These are phyloP conservation scores for Eulemur mongoz DNA, from an alignment of 2,797 vertebrate species.

Conservation along the genomic window DNA sequence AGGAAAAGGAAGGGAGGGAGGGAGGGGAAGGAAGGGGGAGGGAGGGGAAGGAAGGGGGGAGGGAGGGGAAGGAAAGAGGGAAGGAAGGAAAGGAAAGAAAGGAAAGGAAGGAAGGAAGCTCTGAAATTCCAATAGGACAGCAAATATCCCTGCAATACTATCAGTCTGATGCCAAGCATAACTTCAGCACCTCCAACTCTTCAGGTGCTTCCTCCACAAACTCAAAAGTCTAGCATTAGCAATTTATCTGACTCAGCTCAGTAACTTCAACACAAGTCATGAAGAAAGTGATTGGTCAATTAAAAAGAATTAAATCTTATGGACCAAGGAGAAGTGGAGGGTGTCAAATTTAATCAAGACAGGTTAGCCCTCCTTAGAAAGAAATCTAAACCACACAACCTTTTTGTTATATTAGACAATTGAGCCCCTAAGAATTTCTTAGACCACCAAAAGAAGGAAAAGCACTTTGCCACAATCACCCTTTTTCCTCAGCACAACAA, in stretches of 20 bases:
- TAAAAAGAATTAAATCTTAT: conserved; percentile 29
- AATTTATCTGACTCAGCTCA: conserved; percentile 24
- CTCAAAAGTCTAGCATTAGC: background rate
- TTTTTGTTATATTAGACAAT: conserved; percentile 2
- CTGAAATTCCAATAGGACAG: background rate
- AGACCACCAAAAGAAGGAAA: conserved; percentile 1
- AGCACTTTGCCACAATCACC: background rate
- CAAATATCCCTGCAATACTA: background rate
- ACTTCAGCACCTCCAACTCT: background rate
- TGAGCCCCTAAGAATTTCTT: conserved; percentile 37
- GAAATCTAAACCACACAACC: background rate
- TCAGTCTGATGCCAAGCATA: background rate
- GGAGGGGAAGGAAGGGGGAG: too few relatives aligned
- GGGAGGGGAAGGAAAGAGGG: too few relatives aligned
- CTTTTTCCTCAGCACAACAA: conserved; percentile 33
- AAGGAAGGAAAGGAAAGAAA: too few relatives aligned
- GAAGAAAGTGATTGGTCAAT: background rate
- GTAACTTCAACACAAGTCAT: conserved; percentile 23
- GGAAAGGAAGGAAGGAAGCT: too few relatives aligned
- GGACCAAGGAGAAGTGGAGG: background rate
- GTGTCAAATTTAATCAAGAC: background rate
- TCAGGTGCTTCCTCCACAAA: background rate
- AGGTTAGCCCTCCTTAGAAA: conserved; percentile 5
- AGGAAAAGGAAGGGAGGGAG: fast-evolving
- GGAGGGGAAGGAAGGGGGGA: too few relatives aligned